phyloP scores from a whole-genome alignment of 2,888 invertebrate genomes.

The Ditylenchus weischeri region DNA sequence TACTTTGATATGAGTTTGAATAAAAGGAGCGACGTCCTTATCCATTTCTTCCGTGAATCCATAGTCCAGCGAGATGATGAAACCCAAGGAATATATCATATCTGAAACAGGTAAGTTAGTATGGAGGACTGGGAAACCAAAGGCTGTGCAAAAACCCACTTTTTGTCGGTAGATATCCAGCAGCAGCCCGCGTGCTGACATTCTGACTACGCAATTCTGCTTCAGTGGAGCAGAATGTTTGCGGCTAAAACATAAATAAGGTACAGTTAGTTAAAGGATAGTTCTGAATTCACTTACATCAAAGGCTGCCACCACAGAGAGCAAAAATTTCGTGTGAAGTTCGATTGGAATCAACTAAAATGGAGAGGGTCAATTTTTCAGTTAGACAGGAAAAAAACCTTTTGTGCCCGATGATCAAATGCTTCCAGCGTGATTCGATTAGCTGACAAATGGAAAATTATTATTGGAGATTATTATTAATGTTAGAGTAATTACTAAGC shows the following conservation, averaged over 20 bases:
- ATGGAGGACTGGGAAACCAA: no score
- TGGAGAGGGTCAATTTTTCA: no score
- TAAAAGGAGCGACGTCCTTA: no score
- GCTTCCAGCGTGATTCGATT: neutral
- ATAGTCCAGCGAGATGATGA: no score
- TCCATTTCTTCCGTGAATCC: no score
- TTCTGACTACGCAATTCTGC: neutral
- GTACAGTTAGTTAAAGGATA: neutral
- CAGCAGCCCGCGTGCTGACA: neutral
- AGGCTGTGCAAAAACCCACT: neutral
- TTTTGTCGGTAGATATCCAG: constrained; percentile 5
- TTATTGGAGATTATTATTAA: no score
- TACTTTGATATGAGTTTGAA: no score
- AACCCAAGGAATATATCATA: no score
- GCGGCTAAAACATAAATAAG: no score
- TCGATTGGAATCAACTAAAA: neutral
- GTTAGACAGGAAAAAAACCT: neutral
- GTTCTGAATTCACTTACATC: neutral
- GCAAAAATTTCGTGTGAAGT: constrained; percentile 11
- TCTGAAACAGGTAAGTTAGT: no score
- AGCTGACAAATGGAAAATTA: neutral
- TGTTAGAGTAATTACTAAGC: no score
- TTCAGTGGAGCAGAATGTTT: neutral
- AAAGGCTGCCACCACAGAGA: constrained; percentile 3
- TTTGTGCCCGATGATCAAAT: constrained; percentile 4